Percentiles rank a stretch among this genome's conserved stretches.
These are phyloP conservation scores for Melolontha melolontha DNA, from an alignment of 2,888 invertebrate species.

Conservation along the genomic window DNA sequence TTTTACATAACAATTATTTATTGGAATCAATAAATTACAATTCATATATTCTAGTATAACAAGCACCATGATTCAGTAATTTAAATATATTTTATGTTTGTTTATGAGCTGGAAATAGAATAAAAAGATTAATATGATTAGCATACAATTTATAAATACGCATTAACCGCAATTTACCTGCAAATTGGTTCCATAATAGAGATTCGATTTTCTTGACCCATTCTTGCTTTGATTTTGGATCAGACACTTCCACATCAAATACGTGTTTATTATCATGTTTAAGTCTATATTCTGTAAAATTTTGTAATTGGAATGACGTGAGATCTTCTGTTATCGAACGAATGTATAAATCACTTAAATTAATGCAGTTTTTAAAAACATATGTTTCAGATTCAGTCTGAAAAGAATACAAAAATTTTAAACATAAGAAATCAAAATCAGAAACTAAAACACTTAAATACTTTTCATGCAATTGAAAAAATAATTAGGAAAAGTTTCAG, in stretches of 20 bases:
- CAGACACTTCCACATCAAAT: conserved; percentile 54
- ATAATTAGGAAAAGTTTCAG: no score
- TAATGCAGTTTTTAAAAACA: conserved; percentile 56
- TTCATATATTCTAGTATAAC: not conserved
- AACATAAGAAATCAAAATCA: no score
- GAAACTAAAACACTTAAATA: no score
- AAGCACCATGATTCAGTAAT: not conserved
- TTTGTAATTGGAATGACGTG: conserved; percentile 34
- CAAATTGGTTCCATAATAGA: conserved; percentile 59
- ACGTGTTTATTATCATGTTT: conserved; percentile 33
- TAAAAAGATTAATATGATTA: not conserved
- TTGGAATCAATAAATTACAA: not conserved
- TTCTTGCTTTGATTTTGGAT: conserved; percentile 54
- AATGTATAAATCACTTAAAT: conserved; percentile 57
- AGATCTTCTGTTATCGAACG: conserved; percentile 55
- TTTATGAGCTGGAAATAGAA: conserved; percentile 9
- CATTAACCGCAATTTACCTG: not conserved
- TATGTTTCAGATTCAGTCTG: conserved; percentile 55
- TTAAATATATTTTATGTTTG: not conserved
- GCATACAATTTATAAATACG: no score
- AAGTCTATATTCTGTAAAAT: conserved; percentile 26
- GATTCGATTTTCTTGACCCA: conserved; percentile 58
- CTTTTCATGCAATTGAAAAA: no score
- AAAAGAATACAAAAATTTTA: conserved; percentile 13
- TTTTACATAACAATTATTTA: no score